These are phyloP conservation scores for Dorcus parallelipipedus DNA, from an alignment of 2,888 invertebrate genomes.

Conservation along the genomic window DNA sequence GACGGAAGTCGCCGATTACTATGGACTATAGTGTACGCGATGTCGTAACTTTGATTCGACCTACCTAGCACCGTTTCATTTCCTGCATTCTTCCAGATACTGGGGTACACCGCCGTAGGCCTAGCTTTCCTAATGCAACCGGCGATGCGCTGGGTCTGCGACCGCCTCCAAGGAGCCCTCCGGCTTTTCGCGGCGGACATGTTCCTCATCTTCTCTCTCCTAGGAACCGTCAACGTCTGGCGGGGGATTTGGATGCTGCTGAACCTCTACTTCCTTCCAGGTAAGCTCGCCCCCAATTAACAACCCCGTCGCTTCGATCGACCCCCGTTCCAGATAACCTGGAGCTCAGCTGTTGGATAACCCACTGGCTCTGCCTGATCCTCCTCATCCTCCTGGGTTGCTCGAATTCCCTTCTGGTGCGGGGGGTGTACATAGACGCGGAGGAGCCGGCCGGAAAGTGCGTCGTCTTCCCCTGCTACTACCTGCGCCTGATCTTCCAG, in stretches of 20 bases:
- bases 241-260: slow-evolving; percentile 80
- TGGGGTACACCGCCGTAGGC: slow-evolving; percentile 72
- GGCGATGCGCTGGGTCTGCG: slow-evolving; percentile 67
- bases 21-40: not conserved
- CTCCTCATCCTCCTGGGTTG: slow-evolving; percentile 78
- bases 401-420: slow-evolving; percentile 80
- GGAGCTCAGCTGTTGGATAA: slow-evolving; percentile 76
- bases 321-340: slow-evolving; percentile 58
- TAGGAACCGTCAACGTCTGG: slow-evolving; percentile 86
- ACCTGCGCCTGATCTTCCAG: slow-evolving; percentile 73
- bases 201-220: slow-evolving; percentile 72
- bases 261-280: slow-evolving; percentile 75
- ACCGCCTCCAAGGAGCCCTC: slow-evolving; percentile 62
- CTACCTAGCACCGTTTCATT: not conserved
- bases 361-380: slow-evolving; percentile 70
- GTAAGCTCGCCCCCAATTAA: slow-evolving; percentile 44
- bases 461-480: slow-evolving; percentile 80
- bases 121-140: slow-evolving; percentile 74
- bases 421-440: slow-evolving; percentile 85
- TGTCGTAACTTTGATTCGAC: not conserved
- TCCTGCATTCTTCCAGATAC: slow-evolving; percentile 52
- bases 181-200: slow-evolving; percentile 71
- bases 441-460: slow-evolving; percentile 80
- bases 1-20: not conserved
- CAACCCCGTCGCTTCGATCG: too few relatives aligned